Percentiles rank a stretch among this genome's conserved stretches.
Conservation (phyloP, 2,113 vertebrate genomes). For the Trichechus manatus region DNA sequence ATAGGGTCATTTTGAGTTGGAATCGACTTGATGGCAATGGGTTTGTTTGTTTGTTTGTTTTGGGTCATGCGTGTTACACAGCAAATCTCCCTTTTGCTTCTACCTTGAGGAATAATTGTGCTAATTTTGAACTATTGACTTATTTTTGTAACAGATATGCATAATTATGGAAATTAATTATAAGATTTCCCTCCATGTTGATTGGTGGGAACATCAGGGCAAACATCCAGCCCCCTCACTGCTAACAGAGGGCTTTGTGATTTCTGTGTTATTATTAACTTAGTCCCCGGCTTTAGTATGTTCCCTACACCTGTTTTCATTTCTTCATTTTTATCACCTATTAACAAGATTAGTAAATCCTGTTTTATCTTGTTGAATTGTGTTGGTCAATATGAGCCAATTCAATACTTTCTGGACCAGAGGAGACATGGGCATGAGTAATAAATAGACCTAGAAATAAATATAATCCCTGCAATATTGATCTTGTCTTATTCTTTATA, state of each 20-base stretch:
- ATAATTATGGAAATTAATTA: background rate
- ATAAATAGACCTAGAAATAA: slow-evolving; percentile 53
- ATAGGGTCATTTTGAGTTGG: too few relatives aligned
- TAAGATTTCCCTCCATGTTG: background rate
- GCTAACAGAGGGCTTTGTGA: background rate
- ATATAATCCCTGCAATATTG: background rate
- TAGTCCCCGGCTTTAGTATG: background rate
- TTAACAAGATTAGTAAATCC: slow-evolving; percentile 63
- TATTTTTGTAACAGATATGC: background rate
- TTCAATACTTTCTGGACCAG: slow-evolving; percentile 44
- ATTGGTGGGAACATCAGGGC: too few relatives aligned
- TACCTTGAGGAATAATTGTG: background rate
- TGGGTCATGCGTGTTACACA: background rate
- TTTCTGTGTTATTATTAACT: background rate
- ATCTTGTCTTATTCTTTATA: slow-evolving; percentile 51
- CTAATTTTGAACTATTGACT: background rate
- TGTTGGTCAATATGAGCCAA: slow-evolving; percentile 51
- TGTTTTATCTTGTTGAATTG: slow-evolving; percentile 1
- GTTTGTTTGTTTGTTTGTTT: too few relatives aligned
- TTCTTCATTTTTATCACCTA: slow-evolving; percentile 36
- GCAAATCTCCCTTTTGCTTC: background rate
- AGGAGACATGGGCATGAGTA: background rate
- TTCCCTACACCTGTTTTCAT: background rate
- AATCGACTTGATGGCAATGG: too few relatives aligned
- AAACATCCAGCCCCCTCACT: too few relatives aligned